These are phyloP conservation scores for Stratiolaelaps scimitus DNA, from an alignment of 1,140 invertebrate species.

Conservation along the genomic window DNA sequence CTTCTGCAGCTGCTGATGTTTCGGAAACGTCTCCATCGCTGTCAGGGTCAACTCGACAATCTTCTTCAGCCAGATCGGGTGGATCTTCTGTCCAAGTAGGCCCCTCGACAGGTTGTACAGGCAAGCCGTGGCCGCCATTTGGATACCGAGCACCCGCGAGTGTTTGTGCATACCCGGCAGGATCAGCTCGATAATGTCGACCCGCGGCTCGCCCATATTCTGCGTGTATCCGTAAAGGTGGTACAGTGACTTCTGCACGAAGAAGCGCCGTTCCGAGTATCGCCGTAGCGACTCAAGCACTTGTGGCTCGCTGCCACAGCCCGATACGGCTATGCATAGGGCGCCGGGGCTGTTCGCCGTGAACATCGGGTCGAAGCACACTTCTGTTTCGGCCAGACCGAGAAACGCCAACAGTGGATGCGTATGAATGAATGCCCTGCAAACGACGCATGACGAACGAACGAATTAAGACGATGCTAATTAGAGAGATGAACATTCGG, in stretches of 20 bases:
- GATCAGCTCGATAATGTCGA: constrained; percentile 57
- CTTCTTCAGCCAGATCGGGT: constrained; percentile 52
- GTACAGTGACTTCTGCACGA: constrained; percentile 59
- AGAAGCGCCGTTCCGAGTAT: constrained; percentile 50
- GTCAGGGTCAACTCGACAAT: constrained; percentile 56
- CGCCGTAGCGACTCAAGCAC: constrained; percentile 52
- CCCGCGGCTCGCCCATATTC: constrained; percentile 48
- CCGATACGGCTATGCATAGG: constrained; percentile 44
- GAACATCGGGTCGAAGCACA: constrained; percentile 50
- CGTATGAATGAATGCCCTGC: constrained; percentile 36
- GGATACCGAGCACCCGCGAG: constrained; percentile 53
- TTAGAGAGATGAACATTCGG: too few species aligned
- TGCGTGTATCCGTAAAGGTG: constrained; percentile 56
- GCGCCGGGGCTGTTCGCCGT: constrained; percentile 34
- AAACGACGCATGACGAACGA: too few species aligned
- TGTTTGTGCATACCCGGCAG: constrained; percentile 56
- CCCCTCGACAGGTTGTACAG: constrained; percentile 63
- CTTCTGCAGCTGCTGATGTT: constrained; percentile 47
- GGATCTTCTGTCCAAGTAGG: constrained; percentile 52
- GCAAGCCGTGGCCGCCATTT: constrained; percentile 67
- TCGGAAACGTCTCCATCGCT: constrained; percentile 60
- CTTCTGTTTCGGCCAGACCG: constrained; percentile 51
- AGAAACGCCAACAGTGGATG: constrained; percentile 47
- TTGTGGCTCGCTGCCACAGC: constrained; percentile 51
- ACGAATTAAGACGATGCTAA: too few species aligned